A percentile compares a stretch with the other conserved stretches of the same genome.
Evolutionary conservation across 1,140 invertebrate species (phyloP).

Genomic region (Lucilia cuprina): DNA sequence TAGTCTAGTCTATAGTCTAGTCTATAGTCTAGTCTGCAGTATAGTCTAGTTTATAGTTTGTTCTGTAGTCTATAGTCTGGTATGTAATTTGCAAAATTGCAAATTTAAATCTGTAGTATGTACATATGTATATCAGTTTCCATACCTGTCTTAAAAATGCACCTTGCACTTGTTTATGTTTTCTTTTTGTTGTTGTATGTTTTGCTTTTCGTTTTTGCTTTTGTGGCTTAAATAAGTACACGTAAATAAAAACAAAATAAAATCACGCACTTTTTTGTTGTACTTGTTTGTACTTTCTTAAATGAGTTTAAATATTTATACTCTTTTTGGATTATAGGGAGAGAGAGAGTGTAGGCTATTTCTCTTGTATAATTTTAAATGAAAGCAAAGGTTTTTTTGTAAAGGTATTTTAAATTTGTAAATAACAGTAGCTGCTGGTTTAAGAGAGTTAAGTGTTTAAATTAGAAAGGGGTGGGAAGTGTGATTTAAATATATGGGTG

Average conservation of each 20-base stretch:
- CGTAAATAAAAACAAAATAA: background rate
- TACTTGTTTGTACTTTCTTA: background rate
- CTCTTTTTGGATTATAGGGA: background rate
- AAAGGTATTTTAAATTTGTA: background rate
- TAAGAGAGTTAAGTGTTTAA: background rate
- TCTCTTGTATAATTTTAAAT: no score
- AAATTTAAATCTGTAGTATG: no score
- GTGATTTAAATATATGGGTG: background rate
- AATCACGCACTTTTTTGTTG: background rate
- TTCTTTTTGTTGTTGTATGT: slow-evolving; percentile 11
- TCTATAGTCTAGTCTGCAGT: no score
- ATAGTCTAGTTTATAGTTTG: no score
- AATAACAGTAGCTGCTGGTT: background rate
- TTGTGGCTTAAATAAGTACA: slow-evolving; percentile 21
- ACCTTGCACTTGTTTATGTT: background rate
- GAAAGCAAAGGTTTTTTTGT: no score
- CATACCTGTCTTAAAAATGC: background rate
- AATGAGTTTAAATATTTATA: background rate
- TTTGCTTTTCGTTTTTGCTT: background rate
- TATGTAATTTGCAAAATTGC: no score
- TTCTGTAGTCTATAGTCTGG: no score
- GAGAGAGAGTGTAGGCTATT: no score
- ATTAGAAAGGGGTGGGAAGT: background rate
- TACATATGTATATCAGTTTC: no score
- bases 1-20: no score